Conservation (phyloP, 2,888 invertebrate genomes). For the Himalopsyche tibetana region DNA sequence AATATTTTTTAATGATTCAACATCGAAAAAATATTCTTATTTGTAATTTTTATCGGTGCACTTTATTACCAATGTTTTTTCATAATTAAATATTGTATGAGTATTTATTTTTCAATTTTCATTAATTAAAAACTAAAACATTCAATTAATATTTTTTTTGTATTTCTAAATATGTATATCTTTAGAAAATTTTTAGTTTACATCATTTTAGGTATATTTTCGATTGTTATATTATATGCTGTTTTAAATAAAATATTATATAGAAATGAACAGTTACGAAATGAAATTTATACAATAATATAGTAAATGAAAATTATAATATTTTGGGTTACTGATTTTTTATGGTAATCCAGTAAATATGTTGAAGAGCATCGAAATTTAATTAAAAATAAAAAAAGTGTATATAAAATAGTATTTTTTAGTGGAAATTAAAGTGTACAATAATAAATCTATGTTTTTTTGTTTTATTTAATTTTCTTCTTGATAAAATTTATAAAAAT, state of each 20-base stretch:
- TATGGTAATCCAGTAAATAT: too few species aligned
- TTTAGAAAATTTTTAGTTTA: background rate
- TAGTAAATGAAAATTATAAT: background rate
- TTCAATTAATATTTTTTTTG: background rate
- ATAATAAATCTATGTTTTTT: background rate
- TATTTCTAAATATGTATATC: background rate
- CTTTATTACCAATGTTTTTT: background rate
- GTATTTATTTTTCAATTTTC: background rate
- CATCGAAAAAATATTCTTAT: background rate
- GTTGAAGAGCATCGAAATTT: background rate
- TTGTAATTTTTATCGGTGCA: background rate
- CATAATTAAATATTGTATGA: background rate
- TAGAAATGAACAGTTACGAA: conserved; percentile 26
- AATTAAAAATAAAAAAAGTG: background rate
- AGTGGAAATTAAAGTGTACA: conserved; percentile 29
- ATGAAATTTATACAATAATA: background rate
- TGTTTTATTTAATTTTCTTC: background rate
- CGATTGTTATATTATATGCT: background rate
- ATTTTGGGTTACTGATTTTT: too few species aligned
- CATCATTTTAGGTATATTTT: background rate
- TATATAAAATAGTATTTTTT: background rate
- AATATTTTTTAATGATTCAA: background rate
- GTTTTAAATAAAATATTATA: background rate
- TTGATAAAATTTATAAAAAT: too few species aligned
- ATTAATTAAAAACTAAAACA: background rate